Conservation (phyloP, 2,113 vertebrate genomes). For the Nesogale talazaci region DNA sequence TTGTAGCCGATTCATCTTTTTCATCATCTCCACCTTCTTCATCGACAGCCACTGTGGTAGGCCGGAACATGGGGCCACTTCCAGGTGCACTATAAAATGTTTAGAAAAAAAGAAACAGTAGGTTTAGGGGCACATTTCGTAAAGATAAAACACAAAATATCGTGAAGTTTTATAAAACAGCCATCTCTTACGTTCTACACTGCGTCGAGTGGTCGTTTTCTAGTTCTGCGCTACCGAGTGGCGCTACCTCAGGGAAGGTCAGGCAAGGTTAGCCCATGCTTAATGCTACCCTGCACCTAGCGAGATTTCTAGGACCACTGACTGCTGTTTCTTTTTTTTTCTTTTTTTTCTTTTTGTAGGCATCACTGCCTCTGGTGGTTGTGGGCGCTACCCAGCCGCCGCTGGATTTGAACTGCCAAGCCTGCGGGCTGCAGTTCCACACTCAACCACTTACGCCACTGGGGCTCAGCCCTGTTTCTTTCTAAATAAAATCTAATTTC, state of each 20-base stretch:
- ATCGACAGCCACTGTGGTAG: conserved; percentile 96
- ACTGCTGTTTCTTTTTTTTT: no score
- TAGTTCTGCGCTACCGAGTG: background rate
- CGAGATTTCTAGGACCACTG: background rate
- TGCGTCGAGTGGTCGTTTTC: background rate
- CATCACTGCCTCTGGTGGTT: no score
- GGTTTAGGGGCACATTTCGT: conserved; percentile 41
- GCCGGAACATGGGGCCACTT: conserved; percentile 98
- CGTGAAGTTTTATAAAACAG: background rate
- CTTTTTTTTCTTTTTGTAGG: no score
- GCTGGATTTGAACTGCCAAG: no score
- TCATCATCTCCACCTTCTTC: conserved; percentile 93
- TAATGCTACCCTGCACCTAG: background rate
- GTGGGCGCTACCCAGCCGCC: no score
- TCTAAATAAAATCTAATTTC: background rate
- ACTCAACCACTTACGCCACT: no score
- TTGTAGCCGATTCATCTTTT: conserved; percentile 76
- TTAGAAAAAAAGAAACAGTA: conserved; percentile 67
- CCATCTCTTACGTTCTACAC: background rate
- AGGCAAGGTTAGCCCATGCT: background rate
- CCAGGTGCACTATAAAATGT: conserved; percentile 91
- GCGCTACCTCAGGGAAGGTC: background rate
- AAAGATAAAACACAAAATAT: background rate
- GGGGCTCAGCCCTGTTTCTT: no score
- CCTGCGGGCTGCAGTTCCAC: no score